phyloP scores from a whole-genome alignment of 2,888 invertebrate genomes.

The Lasioglossum morio region DNA sequence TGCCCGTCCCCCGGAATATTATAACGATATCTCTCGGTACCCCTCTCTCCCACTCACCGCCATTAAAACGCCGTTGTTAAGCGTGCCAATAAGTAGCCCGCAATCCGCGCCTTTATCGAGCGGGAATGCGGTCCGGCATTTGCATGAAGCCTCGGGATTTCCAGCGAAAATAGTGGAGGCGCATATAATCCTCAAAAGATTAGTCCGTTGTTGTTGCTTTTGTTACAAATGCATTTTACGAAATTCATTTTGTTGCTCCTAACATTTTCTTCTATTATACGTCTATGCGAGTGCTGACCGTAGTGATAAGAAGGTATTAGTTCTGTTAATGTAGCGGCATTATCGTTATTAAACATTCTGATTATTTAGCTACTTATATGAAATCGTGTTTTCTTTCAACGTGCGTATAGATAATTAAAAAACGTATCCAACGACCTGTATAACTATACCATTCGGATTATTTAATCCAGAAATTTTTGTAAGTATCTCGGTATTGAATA shows the following conservation, averaged over 20 bases:
- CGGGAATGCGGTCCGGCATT: not conserved
- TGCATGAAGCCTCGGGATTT: not conserved
- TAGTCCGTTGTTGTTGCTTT: not conserved
- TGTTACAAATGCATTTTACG: not conserved
- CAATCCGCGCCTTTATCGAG: not conserved
- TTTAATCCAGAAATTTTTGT: not conserved
- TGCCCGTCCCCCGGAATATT: constrained; percentile 37
- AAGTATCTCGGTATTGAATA: not conserved
- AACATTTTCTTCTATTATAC: too few species aligned
- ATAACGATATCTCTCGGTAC: constrained; percentile 35
- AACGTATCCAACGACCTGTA: not conserved
- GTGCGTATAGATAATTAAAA: not conserved
- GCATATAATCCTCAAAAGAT: not conserved
- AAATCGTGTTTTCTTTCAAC: too few species aligned
- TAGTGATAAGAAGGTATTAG: too few species aligned
- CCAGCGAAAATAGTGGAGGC: not conserved
- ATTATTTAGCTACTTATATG: too few species aligned
- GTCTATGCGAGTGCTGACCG: too few species aligned
- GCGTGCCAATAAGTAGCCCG: not conserved
- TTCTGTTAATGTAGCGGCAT: too few species aligned
- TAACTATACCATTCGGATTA: not conserved
- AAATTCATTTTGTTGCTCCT: too few species aligned
- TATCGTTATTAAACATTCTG: too few species aligned
- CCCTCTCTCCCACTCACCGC: not conserved
- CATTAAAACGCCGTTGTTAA: not conserved